Base-by-base conservation (phyloP, 1,140 invertebrate species). In the Tetramorium alpestre region DNA sequence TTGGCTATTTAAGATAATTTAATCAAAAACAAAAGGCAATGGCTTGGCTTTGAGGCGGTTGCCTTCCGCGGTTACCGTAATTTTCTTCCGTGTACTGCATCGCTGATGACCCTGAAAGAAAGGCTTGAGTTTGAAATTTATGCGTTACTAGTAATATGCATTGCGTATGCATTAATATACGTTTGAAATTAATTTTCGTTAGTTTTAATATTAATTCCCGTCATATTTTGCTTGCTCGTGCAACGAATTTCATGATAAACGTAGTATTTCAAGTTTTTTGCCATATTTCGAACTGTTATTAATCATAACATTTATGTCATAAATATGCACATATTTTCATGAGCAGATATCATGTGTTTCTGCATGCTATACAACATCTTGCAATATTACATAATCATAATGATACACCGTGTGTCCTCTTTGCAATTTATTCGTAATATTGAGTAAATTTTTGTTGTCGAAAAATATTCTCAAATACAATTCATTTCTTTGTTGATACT, bases 1-100 rank as follows among this genome's bases (percentile, higher is more conserved):
- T 88, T 75, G 80, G 86, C 80, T 87, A 80, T 89, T 84, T 76
- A 80, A 56, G 87, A 88, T 92, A 92, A 92, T 92, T 92, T 92
- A 85, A 91, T 92, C 75, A 78, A 49, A 51, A 56, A 89, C 22
- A 56, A 41, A 65, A 72, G 70, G 56, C 41, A 78, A 65, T 73
- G 75, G 62, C 22, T 38, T 56, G 70, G 51, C 28, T 86, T 65
- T 41, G n/a, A 80, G 13, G 60, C 41, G 51, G 16, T 25, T 38
- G 51, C 28, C 51, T 11, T 54, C 22, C 44, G 11, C 13, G 58
- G 38, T 22, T 54, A n/a, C 28, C 4, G 49, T 28, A 49, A 67
- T 65, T 78, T 22, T 54, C 25, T 4, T 65, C 47, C 0, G 6
- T 1, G 11, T 44, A 44, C 38, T 38, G 44, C 51, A 56, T 77